phyloP scores from a whole-genome alignment of 2,797 vertebrate species.

The Alosa sapidissima region DNA sequence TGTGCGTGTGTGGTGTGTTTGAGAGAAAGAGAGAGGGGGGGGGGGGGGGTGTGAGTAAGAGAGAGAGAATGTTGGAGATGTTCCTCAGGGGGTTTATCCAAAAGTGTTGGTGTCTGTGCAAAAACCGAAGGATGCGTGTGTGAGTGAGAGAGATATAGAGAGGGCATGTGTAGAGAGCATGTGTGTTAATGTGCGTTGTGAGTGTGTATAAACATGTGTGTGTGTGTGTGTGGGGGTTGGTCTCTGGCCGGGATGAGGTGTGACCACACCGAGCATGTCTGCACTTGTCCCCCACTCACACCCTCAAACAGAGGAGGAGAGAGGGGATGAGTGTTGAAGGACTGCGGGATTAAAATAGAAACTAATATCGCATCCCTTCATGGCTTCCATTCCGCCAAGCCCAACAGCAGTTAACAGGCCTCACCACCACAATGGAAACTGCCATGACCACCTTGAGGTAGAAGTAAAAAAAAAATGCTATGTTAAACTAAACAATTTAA shows the following conservation, averaged over 20 bases:
- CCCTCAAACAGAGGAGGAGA: slow-evolving; percentile 40
- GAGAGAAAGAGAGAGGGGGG: background rate
- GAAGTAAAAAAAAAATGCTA: background rate
- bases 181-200: background rate
- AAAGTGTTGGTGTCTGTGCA: background rate
- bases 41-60: background rate
- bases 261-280: slow-evolving; percentile 23
- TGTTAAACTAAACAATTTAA: background rate
- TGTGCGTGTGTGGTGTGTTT: slow-evolving; percentile 14
- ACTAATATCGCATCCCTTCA: slow-evolving; percentile 34
- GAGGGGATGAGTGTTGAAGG: slow-evolving; percentile 37
- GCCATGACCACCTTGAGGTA: background rate
- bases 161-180: background rate
- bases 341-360: slow-evolving; percentile 45
- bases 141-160: background rate
- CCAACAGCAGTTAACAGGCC: background rate
- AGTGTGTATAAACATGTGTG: background rate
- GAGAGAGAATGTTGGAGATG: background rate
- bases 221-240: background rate
- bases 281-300: slow-evolving; percentile 36
- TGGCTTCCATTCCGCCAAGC: background rate
- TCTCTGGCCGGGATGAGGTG: slow-evolving; percentile 15
- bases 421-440: background rate
- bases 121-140: background rate
- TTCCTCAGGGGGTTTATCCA: background rate